Base-by-base conservation (phyloP, 2,797 vertebrate species). In the Pygocentrus nattereri region DNA sequence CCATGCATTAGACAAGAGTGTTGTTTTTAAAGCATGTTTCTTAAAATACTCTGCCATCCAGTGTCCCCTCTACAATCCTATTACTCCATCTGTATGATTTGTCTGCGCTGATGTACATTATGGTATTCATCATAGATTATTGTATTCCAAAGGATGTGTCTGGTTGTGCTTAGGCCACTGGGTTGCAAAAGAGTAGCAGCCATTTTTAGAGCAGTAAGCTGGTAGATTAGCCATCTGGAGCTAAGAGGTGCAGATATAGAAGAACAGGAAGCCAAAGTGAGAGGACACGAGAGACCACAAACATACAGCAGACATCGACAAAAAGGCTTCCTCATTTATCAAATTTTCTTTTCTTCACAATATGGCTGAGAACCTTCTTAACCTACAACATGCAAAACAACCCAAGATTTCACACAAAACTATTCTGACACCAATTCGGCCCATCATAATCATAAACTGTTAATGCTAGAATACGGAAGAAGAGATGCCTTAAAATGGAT, bases 151-250 rank as follows among this genome's bases (percentile, higher is more conserved):
- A 31, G 41, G 56, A 72, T 59, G 41, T 62, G 41, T 65, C 4
- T 0, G 58, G 38, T 27, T 13, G 31, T 12, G 44, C 25, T 82
- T 44, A 80, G 74, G 78, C 76, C 74, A 74, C 52, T 67, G 50
- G 50, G 69, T 67, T 82, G 82, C 61, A 74, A 76, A 76, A 64
- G 21, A 72, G 59, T 25, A 23, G 54, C 62, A 50, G 67, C 69
- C 81, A 83, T 86, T 83, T 85, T 83, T 83, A 85, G 82, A 54
- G 15, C 70, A 76, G 54, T 88, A 88, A 88, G 74, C 81, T 73
- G 47, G 19, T 44, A 84, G 85, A 85, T 86, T 85, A 88, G 81
- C 83, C 85, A 86, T 80, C 74, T 84, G 85, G 82, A 81, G 72
- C 65, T 84, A 79, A 81, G 49, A 74, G 31, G 38, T 68, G 74